Evolutionary conservation across 2,113 vertebrate genomes (phyloP), one percentile per base, ranked within the genome.

Genomic region (Anarhynchus alexandrinus): DNA sequence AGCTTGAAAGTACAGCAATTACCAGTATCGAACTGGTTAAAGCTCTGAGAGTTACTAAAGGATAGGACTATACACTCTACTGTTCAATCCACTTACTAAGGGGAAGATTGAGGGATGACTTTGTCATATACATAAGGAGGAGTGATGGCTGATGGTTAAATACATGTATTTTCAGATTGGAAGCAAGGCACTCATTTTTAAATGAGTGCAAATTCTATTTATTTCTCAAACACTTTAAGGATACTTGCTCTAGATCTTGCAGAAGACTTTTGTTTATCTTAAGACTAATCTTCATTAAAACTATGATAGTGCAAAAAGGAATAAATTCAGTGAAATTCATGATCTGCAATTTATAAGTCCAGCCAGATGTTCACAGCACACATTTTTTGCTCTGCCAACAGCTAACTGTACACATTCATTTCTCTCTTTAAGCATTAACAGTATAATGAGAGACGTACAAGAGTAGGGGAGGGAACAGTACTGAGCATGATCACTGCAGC

Each of bases 401-500:
- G 40, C 38, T 32, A 54, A 30, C 23, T 49, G 21, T 45, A 42
- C 23, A 47, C n/a, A 77, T 58, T 73, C 11, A 38, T 57, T 83
- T 20, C 22, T 87, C 29, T 62, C 30, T n/a, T 70, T 62, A 65
- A 57, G 21, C 27, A 66, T 27, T 70, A 67, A 36, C 5, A 29
- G 9, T 12, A 6, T 32, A 86, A 66, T 19, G 18, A 84, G 19
- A 81, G 25, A 7, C 34, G 66, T 2, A 29, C 15, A 77, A 47
- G 36, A 83, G 54, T 26, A n/a, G 55, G 49, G 73, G 32, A 73
- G 8, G 19, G 7, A 70, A 13, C 27, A 62, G 13, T 26, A 66
- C 11, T 0, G 0, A 66, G 17, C 12, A 51, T 12, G 55, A 25
- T 8, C 0, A 0, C 32, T 90, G 72, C 57, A 95, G 64, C 36